Evolutionary conservation across 2,113 vertebrate species (phyloP).

Genomic region (Oreamnos americanus): DNA sequence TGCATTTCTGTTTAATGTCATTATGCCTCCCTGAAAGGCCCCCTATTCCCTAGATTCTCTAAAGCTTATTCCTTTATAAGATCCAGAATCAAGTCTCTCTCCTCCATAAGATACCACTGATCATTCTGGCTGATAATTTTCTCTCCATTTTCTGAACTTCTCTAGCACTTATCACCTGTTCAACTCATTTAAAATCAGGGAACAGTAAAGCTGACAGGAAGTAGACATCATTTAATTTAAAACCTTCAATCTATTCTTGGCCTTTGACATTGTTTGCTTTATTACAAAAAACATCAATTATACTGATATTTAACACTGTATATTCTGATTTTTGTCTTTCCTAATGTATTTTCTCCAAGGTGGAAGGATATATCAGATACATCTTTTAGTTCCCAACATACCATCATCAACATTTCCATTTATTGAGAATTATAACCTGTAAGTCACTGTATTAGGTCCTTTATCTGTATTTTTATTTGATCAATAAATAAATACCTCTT

Average conservation of each 20-base stretch:
- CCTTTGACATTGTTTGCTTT: not conserved
- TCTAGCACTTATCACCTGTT: not conserved
- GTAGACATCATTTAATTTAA: not conserved
- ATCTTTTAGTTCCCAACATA: not conserved
- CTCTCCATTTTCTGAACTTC: not conserved
- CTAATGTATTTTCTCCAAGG: not conserved
- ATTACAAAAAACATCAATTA: not conserved
- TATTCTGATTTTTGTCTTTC: slow-evolving; percentile 5
- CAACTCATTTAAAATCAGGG: not conserved
- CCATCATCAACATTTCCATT: not conserved
- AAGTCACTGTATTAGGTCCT: not conserved
- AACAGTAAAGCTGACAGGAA: not conserved
- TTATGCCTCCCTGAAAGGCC: not conserved
- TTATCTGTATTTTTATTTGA: not conserved
- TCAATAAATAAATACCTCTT: not conserved
- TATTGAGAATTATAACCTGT: not conserved
- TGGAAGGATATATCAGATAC: not conserved
- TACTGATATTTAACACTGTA: not conserved
- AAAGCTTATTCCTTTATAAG: not conserved
- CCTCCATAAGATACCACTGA: not conserved
- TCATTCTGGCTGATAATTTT: not conserved
- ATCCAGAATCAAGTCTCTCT: not conserved
- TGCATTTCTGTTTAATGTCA: not conserved
- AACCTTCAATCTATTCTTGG: not conserved
- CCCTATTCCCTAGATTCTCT: not conserved